A percentile compares a stretch with the other conserved stretches of the same genome.
These are phyloP conservation scores for Vicugna pacos DNA, from an alignment of 2,113 vertebrate species.

Conservation along the genomic window DNA sequence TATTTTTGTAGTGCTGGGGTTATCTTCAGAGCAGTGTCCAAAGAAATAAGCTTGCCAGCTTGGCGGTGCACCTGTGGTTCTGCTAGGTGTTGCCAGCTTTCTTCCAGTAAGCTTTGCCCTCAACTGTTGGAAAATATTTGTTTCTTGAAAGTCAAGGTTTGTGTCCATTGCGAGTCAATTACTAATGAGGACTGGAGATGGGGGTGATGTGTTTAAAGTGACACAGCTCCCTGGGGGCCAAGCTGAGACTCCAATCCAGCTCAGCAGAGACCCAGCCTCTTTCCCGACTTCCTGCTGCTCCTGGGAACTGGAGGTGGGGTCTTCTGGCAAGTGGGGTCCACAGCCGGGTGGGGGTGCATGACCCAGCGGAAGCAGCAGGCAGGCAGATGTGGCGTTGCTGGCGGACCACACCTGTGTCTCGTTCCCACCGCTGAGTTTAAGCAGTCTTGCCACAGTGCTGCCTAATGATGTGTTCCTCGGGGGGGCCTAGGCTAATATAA, in stretches of 20 bases:
- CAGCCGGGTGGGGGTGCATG: background rate
- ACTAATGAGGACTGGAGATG: too few relatives aligned
- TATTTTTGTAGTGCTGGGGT: background rate
- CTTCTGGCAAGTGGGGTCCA: background rate
- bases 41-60: background rate
- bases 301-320: background rate
- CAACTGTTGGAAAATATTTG: background rate
- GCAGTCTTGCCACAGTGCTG: background rate
- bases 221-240: background rate
- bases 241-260: background rate
- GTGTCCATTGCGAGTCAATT: background rate
- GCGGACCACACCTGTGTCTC: background rate
- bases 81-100: too few relatives aligned
- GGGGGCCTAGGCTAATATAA: background rate
- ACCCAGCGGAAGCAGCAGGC: background rate
- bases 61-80: fast-evolving
- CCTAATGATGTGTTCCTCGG: background rate
- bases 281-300: background rate
- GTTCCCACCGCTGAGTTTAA: fast-evolving
- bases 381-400: fast-evolving
- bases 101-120: background rate
- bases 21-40: background rate
- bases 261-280: background rate
- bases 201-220: background rate
- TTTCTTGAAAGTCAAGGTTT: background rate